Evolutionary conservation across 2,113 vertebrate species (phyloP), one percentile per base, ranked within the genome.

Genomic region (Phocoena phocoena): DNA sequence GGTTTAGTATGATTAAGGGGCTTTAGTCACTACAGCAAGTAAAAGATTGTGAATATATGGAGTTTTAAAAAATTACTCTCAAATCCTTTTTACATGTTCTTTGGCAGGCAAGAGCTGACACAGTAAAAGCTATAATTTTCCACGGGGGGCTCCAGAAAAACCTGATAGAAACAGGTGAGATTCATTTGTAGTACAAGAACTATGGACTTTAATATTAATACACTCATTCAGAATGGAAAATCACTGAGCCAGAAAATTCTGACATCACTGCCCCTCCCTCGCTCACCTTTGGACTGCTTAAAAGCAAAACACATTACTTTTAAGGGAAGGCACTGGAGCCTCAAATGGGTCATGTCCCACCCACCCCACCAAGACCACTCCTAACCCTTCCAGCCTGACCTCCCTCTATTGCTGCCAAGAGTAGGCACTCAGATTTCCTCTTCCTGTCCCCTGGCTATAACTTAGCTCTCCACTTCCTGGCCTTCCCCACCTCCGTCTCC

Each of bases 121-220:
- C 31, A 91, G 63, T 92, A 96, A 95, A 97, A 95, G 50, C 83
- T 97, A 0, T 95, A 90, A 94, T 68, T 93, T 93, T 95, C 88
- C 74, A 80, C 13, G 14, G 25, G 74, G 88, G 63, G 70, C 60
- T 87, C 71, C 74, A 96, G 74, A 87, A 92, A 94, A 94, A 95
- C 81, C 84, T 31, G 77, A 92, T 25, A 41, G 73, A 82, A 90
- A 36, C 68, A 97, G 62, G 58, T 80, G 65, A 74, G 47, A 86
- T 88, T 71, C 62, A 62, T 76, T 85, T 76, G 65, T 60, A 92
- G 41, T 50, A 50, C 15, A 94, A 62, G 74, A 93, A 90, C 44
- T 26, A 47, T 18, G 70, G 36, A 41, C 31, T 96, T 96, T 70
- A 86, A 90, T 76, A 55, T 74, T 77, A 87, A 94, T 38, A 33